Percentiles rank a stretch among this genome's conserved stretches.
These are phyloP conservation scores for Rattus norvegicus DNA, from an alignment of 2,113 vertebrate genomes.

Conservation along the genomic window DNA sequence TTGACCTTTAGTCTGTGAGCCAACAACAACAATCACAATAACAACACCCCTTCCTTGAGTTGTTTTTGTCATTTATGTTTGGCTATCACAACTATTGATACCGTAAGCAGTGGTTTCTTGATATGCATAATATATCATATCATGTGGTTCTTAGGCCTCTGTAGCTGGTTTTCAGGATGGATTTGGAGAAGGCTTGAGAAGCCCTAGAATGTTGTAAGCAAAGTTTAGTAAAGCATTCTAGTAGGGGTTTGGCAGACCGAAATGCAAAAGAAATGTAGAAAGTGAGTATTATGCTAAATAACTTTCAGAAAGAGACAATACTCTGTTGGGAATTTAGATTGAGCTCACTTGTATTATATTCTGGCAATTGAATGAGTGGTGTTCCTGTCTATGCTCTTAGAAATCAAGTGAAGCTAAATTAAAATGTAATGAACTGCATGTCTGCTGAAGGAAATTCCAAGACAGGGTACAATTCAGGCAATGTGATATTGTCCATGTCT, in stretches of 20 bases:
- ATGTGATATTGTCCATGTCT: not conserved
- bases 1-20: not conserved
- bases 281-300: not conserved
- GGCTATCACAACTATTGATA: not conserved
- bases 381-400: not conserved
- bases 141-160: not conserved
- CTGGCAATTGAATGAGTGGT: not conserved
- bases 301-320: not conserved
- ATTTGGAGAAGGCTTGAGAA: not conserved
- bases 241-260: not conserved
- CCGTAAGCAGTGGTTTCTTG: not conserved
- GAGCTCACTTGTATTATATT: not conserved
- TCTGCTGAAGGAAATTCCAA: not conserved
- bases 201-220: not conserved
- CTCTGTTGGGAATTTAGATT: not conserved
- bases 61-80: not conserved
- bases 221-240: not conserved
- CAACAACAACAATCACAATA: not conserved
- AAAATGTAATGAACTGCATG: not conserved
- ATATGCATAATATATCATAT: not conserved
- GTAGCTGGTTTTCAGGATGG: not conserved
- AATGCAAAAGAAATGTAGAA: not conserved
- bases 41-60: not conserved
- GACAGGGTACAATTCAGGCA: not conserved
- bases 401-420: not conserved